Percentiles rank a stretch among this genome's conserved stretches.
Conservation (phyloP, 2,797 vertebrate genomes). For the Oreochromis grahami region DNA sequence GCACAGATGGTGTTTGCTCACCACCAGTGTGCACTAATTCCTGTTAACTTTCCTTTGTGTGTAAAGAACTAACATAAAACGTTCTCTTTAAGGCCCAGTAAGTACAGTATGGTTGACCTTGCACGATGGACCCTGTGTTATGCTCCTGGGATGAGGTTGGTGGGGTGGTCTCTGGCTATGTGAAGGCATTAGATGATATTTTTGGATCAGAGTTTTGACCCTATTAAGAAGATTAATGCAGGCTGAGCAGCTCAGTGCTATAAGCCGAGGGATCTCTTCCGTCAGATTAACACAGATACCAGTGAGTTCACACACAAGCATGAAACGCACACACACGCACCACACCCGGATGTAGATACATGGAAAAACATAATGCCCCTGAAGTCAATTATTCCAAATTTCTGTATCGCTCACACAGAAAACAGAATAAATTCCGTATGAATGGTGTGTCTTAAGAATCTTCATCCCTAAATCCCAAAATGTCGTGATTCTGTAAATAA, state of each 20-base stretch:
- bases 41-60: not conserved
- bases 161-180: not conserved
- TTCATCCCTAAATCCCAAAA: not conserved
- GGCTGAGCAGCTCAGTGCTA: constrained; percentile 63
- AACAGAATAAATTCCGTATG: not conserved
- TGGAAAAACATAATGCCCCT: not conserved
- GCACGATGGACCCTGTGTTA: not conserved
- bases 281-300: constrained; percentile 64
- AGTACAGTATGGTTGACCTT: not conserved
- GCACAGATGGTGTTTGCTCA: not conserved
- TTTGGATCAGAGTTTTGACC: constrained; percentile 55
- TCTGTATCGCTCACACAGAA: not conserved
- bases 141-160: not conserved
- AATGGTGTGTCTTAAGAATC: not conserved
- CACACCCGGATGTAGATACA: not conserved
- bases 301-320: constrained; percentile 19
- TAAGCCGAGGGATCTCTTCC: constrained; percentile 70
- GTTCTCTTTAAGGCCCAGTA: not conserved
- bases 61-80: not conserved
- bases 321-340: not conserved
- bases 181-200: constrained; percentile 36
- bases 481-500: not conserved
- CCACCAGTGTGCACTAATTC: not conserved
- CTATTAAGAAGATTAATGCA: constrained; percentile 76
- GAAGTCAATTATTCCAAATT: not conserved